Evolutionary conservation across 2,888 invertebrate species (phyloP).

Genomic region (Gonocerus acuteangulatus): DNA sequence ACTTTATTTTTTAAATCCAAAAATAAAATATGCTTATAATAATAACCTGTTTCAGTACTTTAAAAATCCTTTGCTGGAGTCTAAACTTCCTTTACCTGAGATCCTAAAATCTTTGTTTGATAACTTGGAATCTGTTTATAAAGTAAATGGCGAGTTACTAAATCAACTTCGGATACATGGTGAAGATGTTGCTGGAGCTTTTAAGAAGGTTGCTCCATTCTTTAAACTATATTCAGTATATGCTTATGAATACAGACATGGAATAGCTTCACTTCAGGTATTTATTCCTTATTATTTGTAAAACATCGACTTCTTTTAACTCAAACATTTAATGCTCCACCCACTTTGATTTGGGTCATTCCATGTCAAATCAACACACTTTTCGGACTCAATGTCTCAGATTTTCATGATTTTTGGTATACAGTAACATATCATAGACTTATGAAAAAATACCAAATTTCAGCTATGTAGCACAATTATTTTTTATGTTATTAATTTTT

Average conservation of each 20-base stretch:
- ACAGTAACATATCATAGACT: too few species aligned
- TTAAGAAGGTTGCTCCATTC: constrained; percentile 64
- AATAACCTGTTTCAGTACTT: constrained; percentile 46
- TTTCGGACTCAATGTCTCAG: too few species aligned
- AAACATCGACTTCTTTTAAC: background rate
- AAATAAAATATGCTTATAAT: background rate
- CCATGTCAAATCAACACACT: too few species aligned
- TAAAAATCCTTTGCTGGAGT: constrained; percentile 52
- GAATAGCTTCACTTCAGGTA: constrained; percentile 56
- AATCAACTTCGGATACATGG: constrained; percentile 50
- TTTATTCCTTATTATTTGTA: too few species aligned
- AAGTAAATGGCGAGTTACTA: constrained; percentile 55
- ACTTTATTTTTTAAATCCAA: background rate
- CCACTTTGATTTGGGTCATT: too few species aligned
- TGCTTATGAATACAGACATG: constrained; percentile 63
- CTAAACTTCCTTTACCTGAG: constrained; percentile 47
- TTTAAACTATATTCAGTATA: constrained; percentile 71
- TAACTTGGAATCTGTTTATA: constrained; percentile 56
- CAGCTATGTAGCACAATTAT: too few species aligned
- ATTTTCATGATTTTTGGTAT: too few species aligned
- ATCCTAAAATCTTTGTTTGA: constrained; percentile 54
- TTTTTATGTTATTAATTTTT: too few species aligned
- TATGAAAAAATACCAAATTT: too few species aligned
- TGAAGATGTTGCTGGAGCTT: constrained; percentile 56
- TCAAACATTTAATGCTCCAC: too few species aligned